These are phyloP conservation scores for Dorcus hopei DNA, from an alignment of 2,888 invertebrate species.

Conservation along the genomic window DNA sequence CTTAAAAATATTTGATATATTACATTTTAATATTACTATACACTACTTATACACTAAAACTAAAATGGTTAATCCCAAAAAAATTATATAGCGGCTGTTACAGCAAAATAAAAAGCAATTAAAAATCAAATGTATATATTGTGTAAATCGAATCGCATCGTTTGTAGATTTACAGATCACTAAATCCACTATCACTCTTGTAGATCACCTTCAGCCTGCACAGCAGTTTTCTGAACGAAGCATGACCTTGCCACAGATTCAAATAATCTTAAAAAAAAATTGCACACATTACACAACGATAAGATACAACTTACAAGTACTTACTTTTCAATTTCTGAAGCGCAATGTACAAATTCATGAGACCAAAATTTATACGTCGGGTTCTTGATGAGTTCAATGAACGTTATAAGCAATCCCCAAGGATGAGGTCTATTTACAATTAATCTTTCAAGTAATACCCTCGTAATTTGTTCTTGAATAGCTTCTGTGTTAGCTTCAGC, in stretches of 20 bases:
- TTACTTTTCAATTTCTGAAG: conserved; percentile 98
- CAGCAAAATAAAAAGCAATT: conserved; percentile 24
- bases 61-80: conserved; percentile 14
- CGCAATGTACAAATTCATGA: conserved; percentile 99
- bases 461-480: conserved; percentile 96
- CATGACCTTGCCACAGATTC: conserved; percentile 96
- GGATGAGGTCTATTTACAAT: conserved; percentile 99
- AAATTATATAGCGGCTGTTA: conserved; percentile 22
- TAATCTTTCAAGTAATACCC: conserved; percentile 92
- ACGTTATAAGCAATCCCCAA: conserved; percentile 98
- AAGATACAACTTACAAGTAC: conserved; percentile 40
- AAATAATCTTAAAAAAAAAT: conserved; percentile 69
- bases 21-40: conserved; percentile 35
- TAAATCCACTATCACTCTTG: conserved; percentile 57
- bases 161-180: conserved; percentile 14
- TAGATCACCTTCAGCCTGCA: conserved; percentile 62
- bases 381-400: conserved; percentile 98
- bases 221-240: conserved; percentile 79
- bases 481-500: conserved; percentile 96
- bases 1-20: conserved; percentile 47
- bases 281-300: background rate
- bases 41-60: conserved; percentile 18
- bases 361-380: conserved; percentile 98
- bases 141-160: conserved; percentile 14
- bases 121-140: conserved; percentile 18